Evolutionary conservation across 2,888 invertebrate species (phyloP).

Genomic region (Piscicola geometra): DNA sequence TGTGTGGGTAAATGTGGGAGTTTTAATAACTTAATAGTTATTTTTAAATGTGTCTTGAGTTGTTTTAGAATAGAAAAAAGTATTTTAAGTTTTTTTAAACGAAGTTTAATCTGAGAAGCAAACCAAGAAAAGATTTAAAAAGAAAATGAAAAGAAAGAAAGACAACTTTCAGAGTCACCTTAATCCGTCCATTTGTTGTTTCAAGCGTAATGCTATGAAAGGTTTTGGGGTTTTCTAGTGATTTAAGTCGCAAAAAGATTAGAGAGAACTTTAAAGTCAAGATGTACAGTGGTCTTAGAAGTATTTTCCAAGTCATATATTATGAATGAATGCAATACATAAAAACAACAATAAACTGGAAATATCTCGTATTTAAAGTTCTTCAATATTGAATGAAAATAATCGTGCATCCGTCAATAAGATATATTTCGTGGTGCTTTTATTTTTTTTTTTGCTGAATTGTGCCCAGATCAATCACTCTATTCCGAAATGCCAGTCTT

Average conservation of each 20-base stretch:
- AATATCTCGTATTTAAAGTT: neutral
- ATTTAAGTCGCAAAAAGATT: neutral
- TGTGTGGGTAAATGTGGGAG: neutral
- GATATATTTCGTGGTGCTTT: neutral
- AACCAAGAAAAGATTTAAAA: neutral
- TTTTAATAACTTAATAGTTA: neutral
- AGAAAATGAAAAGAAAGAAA: neutral
- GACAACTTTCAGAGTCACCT: neutral
- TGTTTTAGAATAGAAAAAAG: neutral
- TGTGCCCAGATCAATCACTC: neutral
- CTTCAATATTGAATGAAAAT: neutral
- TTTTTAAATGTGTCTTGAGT: neutral
- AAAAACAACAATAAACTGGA: slow-evolving; percentile 8
- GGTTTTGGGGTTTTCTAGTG: neutral
- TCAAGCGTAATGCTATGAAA: neutral
- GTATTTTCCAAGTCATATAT: neutral
- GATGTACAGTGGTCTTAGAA: neutral
- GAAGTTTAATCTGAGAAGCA: too few species aligned
- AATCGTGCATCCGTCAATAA: slow-evolving; percentile 9
- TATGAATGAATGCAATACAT: neutral
- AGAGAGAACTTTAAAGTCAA: neutral
- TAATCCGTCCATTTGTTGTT: slow-evolving; percentile 9
- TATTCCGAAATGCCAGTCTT: neutral
- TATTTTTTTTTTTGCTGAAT: neutral
- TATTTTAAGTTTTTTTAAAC: too few species aligned